These are phyloP conservation scores for Bradypodion pumilum DNA, from an alignment of 2,797 vertebrate species.

Conservation along the genomic window DNA sequence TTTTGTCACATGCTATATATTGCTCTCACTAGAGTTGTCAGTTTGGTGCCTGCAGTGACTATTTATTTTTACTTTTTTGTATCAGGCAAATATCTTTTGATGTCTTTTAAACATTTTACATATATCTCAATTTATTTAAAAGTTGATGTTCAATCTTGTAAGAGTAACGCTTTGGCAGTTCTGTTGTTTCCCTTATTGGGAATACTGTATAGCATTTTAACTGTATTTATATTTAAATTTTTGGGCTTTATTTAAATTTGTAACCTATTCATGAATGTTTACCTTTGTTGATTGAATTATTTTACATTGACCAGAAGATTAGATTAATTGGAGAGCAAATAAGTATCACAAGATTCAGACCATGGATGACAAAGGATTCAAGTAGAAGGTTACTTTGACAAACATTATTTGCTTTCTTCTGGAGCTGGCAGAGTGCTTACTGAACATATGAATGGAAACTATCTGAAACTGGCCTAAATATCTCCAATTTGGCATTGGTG, in stretches of 20 bases:
- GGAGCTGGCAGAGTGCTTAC: not conserved
- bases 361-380: not conserved
- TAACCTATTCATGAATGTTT: not conserved
- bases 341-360: not conserved
- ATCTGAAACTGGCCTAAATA: not conserved
- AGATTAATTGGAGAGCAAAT: not conserved
- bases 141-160: not conserved
- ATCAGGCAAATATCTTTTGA: not conserved
- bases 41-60: not conserved
- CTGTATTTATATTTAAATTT: not conserved
- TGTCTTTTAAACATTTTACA: not conserved
- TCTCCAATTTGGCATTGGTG: not conserved
- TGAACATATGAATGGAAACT: not conserved
- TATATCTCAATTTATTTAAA: not conserved
- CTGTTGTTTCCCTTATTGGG: not conserved
- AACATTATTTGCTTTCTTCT: not conserved
- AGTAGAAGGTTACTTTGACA: not conserved
- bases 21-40: not conserved
- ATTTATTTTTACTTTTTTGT: no score
- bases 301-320: not conserved
- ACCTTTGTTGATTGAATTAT: not conserved
- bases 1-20: not conserved
- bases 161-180: not conserved
- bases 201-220: not conserved
- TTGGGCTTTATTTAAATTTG: not conserved